phyloP scores from a whole-genome alignment of 2,113 vertebrate genomes.

The Aepyceros melampus region DNA sequence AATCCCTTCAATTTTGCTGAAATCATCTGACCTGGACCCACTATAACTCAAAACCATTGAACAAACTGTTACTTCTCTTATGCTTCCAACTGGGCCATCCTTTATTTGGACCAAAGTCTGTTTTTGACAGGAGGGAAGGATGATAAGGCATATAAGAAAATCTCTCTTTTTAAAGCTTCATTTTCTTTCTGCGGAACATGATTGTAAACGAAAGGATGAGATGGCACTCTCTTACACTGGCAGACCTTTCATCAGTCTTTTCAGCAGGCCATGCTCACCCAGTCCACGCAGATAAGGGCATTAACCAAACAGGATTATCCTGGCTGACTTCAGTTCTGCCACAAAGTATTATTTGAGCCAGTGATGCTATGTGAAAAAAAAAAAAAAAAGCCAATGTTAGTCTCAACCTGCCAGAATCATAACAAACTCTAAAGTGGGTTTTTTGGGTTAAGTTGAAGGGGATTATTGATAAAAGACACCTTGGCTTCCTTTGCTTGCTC shows the following conservation, averaged over 20 bases:
- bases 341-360: not conserved
- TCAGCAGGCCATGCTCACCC: not conserved
- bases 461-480: not conserved
- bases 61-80: not conserved
- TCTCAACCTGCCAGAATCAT: not conserved
- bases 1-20: not conserved
- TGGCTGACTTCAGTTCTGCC: not conserved
- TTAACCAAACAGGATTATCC: not conserved
- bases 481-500: not conserved
- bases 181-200: not conserved
- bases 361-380: not conserved
- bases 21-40: not conserved
- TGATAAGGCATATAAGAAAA: not conserved
- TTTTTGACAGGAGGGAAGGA: not conserved
- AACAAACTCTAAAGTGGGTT: not conserved
- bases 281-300: not conserved
- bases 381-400: not conserved
- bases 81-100: not conserved
- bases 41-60: not conserved
- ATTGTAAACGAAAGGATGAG: not conserved
- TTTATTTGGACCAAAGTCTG: not conserved
- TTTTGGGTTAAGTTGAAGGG: not conserved
- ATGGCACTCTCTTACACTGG: not conserved
- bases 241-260: not conserved
- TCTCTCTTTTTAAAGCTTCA: not conserved